Evolutionary conservation across 2,888 invertebrate genomes (phyloP).

Genomic region (Cacoxenus indagator): DNA sequence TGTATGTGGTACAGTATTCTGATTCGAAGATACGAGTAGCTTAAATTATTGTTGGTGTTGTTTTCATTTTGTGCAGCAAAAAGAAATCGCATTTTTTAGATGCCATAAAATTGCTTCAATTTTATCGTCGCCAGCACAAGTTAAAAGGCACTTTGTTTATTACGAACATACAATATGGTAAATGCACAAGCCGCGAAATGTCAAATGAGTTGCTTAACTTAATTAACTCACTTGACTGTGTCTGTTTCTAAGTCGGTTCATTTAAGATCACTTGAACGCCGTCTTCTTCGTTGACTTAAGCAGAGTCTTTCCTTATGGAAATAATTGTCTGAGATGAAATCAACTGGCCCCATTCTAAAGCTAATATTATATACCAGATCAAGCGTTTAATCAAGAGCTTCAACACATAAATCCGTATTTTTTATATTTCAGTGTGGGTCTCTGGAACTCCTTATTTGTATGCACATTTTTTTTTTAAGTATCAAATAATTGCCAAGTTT

Average conservation of each 20-base stretch:
- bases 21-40: slow-evolving; percentile 9
- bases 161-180: neutral
- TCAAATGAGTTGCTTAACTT: neutral
- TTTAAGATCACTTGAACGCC: neutral
- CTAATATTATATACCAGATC: no score
- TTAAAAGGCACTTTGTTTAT: slow-evolving; percentile 20
- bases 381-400: no score
- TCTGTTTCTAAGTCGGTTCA: neutral
- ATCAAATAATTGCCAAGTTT: no score
- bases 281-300: neutral
- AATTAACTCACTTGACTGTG: neutral
- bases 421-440: no score
- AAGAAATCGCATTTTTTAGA: slow-evolving; percentile 41
- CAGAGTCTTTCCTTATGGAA: no score
- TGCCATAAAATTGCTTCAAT: slow-evolving; percentile 28
- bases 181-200: neutral
- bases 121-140: slow-evolving; percentile 13
- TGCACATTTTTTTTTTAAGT: no score
- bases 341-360: no score
- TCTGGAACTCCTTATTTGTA: no score
- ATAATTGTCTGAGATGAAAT: no score
- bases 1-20: neutral
- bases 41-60: neutral
- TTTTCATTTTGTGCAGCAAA: neutral
- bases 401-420: no score